Conservation (phyloP, 2,888 invertebrate genomes). For the Beris morrisii region DNA sequence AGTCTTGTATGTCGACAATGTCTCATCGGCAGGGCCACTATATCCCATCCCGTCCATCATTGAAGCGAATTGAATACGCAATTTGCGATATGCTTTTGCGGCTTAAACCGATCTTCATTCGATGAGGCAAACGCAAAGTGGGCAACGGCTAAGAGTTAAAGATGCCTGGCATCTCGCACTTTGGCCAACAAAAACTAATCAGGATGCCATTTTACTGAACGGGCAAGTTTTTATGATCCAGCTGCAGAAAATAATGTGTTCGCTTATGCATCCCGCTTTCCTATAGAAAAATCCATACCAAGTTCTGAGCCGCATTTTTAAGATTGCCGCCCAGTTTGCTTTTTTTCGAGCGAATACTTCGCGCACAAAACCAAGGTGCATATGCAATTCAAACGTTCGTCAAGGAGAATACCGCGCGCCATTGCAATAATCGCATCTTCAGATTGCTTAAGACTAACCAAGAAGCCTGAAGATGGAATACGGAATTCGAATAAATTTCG, state of each 20-base stretch:
- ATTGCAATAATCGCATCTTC: too few relatives aligned
- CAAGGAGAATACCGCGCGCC: too few relatives aligned
- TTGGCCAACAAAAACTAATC: conserved; percentile 37
- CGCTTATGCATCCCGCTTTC: conserved; percentile 21
- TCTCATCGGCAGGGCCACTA: too few relatives aligned
- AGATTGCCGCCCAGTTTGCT: conserved; percentile 34
- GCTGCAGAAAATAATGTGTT: conserved; percentile 12
- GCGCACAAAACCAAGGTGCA: too few relatives aligned
- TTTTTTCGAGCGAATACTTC: conserved; percentile 9
- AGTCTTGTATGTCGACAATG: too few relatives aligned
- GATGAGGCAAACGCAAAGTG: conserved; percentile 2
- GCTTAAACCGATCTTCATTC: background rate
- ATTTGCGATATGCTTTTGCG: background rate
- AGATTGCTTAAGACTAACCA: too few relatives aligned
- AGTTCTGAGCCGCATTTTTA: conserved; percentile 35
- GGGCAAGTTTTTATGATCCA: conserved; percentile 35
- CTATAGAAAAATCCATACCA: conserved; percentile 4
- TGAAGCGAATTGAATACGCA: background rate
- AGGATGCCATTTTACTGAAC: conserved; percentile 39
- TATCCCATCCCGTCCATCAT: too few relatives aligned
- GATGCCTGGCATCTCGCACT: conserved; percentile 40
- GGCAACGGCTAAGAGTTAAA: conserved; percentile 25
- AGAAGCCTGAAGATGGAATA: too few relatives aligned
- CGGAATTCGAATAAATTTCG: too few relatives aligned
- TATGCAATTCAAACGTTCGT: too few relatives aligned